Evolutionary conservation across 2,797 vertebrate species (phyloP).

Genomic region (Apodemus agrarius): DNA sequence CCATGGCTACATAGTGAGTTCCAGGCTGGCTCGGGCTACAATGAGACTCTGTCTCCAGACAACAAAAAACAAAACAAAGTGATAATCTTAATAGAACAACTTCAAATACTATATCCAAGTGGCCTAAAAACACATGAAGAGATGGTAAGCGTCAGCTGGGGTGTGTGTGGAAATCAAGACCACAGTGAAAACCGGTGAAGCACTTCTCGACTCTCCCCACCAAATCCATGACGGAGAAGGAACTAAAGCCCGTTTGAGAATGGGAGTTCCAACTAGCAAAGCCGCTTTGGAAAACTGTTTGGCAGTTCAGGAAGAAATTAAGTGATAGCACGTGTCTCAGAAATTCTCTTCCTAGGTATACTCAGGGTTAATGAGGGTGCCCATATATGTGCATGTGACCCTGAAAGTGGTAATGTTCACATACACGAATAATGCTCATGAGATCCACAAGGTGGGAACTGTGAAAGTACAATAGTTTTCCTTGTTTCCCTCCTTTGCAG

Average conservation of each 20-base stretch:
- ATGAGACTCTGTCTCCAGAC: background rate
- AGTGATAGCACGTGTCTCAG: background rate
- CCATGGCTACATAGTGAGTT: background rate
- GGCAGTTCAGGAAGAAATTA: background rate
- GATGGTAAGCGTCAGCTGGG: background rate
- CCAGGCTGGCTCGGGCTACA: background rate
- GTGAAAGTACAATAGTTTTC: background rate
- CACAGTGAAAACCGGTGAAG: background rate
- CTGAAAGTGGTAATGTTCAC: background rate
- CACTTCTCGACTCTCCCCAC: background rate
- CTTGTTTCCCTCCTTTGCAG: constrained; percentile 82
- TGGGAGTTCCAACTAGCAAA: background rate
- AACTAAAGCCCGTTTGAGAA: background rate
- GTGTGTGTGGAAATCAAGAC: background rate
- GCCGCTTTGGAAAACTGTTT: background rate
- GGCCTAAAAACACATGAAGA: background rate
- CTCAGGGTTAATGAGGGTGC: constrained; percentile 7
- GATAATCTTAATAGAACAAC: background rate
- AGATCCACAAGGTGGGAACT: background rate
- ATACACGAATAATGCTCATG: background rate
- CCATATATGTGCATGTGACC: background rate
- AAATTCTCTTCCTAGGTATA: background rate
- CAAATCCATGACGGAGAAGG: background rate
- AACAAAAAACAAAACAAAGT: background rate
- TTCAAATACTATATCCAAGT: background rate